Percentiles rank a stretch among this genome's conserved stretches.
These are phyloP conservation scores for Myotis lucifugus DNA, from an alignment of 2,113 vertebrate genomes.

Conservation along the genomic window DNA sequence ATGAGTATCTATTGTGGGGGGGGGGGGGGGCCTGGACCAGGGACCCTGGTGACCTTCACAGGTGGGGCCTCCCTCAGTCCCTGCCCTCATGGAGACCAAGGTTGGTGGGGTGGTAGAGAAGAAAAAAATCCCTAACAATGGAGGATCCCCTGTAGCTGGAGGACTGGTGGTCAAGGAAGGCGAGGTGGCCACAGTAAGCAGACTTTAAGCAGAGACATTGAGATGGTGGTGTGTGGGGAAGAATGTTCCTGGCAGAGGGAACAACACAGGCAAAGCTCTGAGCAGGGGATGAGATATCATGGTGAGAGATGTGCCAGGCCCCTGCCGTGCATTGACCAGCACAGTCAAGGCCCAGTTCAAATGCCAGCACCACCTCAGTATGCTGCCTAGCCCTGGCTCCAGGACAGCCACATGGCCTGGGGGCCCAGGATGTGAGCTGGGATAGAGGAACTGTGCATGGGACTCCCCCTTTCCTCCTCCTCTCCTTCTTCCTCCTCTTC, in stretches of 20 bases:
- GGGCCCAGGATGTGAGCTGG: neutral
- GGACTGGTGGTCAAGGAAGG: neutral
- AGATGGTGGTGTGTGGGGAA: neutral
- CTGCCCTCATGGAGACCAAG: neutral
- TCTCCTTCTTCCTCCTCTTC: neutral
- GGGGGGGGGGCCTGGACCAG: neutral
- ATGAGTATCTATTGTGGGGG: neutral
- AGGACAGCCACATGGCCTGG: neutral
- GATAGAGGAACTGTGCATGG: accelerated
- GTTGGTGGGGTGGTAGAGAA: neutral
- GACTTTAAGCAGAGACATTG: neutral
- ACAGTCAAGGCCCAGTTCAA: neutral
- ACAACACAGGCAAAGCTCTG: neutral
- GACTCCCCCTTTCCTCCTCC: too few species aligned
- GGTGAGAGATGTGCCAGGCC: neutral
- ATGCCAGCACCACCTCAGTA: neutral
- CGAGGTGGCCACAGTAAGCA: neutral
- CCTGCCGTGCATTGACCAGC: neutral
- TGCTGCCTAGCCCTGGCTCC: neutral
- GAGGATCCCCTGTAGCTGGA: too few species aligned
- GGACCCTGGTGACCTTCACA: neutral
- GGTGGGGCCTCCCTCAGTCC: neutral
- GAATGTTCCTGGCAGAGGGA: neutral
- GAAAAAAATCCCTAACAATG: neutral
- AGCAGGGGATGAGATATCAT: neutral